Conservation (phyloP, 2,888 invertebrate species). For the Ditula angustiorana region DNA sequence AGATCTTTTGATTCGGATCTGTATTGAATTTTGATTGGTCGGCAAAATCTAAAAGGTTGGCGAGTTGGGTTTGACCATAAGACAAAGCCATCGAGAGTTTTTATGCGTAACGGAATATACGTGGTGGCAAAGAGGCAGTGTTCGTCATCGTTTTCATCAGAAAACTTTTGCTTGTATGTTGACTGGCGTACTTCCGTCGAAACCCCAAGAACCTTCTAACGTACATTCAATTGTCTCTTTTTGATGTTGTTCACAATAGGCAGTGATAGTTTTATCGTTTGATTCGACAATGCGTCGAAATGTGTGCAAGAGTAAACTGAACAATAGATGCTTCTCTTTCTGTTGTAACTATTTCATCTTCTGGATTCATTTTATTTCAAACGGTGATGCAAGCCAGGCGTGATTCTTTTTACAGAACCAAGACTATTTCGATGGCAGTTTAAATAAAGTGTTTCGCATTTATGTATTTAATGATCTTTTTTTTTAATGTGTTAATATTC, state of each 20-base stretch:
- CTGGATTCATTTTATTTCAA: conserved; percentile 2
- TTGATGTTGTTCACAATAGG: neutral
- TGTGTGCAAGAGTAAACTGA: neutral
- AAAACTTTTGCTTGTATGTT: neutral
- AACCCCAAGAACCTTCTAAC: neutral
- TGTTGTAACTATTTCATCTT: neutral
- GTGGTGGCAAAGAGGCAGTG: neutral
- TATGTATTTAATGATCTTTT: neutral
- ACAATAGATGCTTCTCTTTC: conserved; percentile 5
- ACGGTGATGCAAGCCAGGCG: too few relatives aligned
- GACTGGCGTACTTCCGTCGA: neutral
- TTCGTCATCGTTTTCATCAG: neutral
- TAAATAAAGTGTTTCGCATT: too few relatives aligned
- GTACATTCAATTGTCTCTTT: neutral
- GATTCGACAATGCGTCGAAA: conserved; percentile 4
- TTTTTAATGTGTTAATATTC: neutral
- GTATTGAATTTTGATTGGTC: neutral
- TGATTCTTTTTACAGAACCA: too few relatives aligned
- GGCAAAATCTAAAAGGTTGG: neutral
- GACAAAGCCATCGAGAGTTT: neutral
- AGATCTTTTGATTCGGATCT: neutral
- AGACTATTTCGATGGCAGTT: too few relatives aligned
- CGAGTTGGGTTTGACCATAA: neutral
- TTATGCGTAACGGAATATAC: neutral
- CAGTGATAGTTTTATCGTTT: neutral